Percentiles rank a stretch among this genome's conserved stretches.
These are phyloP conservation scores for Neomicropteryx cornuta DNA, from an alignment of 1,140 invertebrate genomes.

Conservation along the genomic window DNA sequence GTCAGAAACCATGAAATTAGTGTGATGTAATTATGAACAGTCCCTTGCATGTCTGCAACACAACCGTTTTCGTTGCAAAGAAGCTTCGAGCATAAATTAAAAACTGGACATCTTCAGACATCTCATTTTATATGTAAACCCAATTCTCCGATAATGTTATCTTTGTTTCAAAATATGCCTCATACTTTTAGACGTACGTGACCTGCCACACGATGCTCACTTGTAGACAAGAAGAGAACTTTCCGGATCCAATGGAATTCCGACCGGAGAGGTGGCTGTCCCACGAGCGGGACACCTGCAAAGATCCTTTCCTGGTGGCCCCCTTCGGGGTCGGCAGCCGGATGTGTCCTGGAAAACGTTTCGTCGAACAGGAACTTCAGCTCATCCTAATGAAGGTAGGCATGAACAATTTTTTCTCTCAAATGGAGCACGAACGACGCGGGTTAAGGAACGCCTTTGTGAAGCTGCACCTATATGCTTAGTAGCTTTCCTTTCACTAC, in stretches of 20 bases:
- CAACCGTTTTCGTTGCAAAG: too few species aligned
- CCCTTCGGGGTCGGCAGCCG: constrained; percentile 80
- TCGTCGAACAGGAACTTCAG: constrained; percentile 67
- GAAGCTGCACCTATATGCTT: too few species aligned
- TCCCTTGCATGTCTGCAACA: too few species aligned
- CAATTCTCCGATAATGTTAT: too few species aligned
- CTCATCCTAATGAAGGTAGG: constrained; percentile 61
- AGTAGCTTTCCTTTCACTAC: too few species aligned
- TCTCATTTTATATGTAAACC: too few species aligned
- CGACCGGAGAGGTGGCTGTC: constrained; percentile 73
- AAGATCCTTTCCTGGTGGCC: constrained; percentile 57
- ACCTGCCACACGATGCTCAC: constrained; percentile 77
- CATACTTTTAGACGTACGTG: constrained; percentile 60
- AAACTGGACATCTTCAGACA: too few species aligned
- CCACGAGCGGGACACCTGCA: constrained; percentile 31
- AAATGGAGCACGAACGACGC: background rate
- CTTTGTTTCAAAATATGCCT: constrained; percentile 4
- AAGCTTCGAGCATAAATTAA: too few species aligned
- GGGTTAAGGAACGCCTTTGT: too few species aligned
- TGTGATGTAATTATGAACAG: too few species aligned
- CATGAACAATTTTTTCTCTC: too few species aligned
- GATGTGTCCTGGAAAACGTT: constrained; percentile 73
- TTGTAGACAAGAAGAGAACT: constrained; percentile 67
- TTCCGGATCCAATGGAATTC: constrained; percentile 60
- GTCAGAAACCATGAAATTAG: too few species aligned